Evolutionary conservation across 2,888 invertebrate genomes (phyloP), one percentile per base, ranked within the genome.

Genomic region (Aproaerema taeniolella): DNA sequence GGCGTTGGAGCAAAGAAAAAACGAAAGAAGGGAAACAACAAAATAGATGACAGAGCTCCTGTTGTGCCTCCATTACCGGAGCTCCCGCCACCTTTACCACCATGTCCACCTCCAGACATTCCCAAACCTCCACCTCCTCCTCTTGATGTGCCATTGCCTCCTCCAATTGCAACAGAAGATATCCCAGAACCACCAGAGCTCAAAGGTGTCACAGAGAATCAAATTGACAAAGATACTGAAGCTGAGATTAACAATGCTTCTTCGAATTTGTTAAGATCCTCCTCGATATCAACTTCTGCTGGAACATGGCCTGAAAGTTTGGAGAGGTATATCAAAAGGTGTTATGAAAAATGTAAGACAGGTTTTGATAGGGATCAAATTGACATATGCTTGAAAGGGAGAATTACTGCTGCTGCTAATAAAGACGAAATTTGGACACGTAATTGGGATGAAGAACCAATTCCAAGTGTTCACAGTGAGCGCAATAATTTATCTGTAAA

Each of bases 371-470:
- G 96, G 70, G 97, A 98, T 85, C 93, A 95, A 79, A 95, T 98
- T 43, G 96, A 98, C 72, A 95, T 95, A 50, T 95, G 96, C 61
- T 88, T 99, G 41, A 97, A 97, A 77, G 96, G 96, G 26, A 95
- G 97, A 81, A 93, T 99, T 47, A 96, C 96, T 38, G 92, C 94
- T 41, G 95, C 97, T 10, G 95, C 96, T 32, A 93, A 93, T 64
- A 93, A 93, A 58, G 95, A 95, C 47, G 93, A 94, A 51, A 89
- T 97, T 31, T 93, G 93, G 91, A 92, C 92, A 1, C 94, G 96
- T 65, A 95, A 99, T 83, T 99, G 99, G 99, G 93, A 93, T 57
- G 91, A 90, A 48, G 98, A 99, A 72, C 95, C 97, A 17, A 89
- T 98, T 53, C 98, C 98, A 29, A 94, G 92, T 74, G 93, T 94